Evolutionary conservation across 37 sponge, comb jelly and placozoan species (phyloP).

Genomic region (Dysidea cf. avara): DNA sequence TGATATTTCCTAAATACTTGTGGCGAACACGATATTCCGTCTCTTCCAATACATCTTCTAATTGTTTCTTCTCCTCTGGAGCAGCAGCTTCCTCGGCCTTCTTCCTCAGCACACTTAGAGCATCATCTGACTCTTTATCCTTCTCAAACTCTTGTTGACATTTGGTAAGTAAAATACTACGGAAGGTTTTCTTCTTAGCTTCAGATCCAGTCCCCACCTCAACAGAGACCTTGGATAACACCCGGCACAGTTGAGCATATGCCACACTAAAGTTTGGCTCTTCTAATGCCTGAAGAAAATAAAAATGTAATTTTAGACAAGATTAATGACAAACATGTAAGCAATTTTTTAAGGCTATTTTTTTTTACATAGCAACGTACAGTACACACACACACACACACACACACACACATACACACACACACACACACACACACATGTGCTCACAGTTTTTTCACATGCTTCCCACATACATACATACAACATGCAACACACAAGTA

Average conservation of each 20-base stretch:
- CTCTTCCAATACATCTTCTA: constrained; percentile 30
- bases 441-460: too few relatives aligned
- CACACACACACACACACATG: too few relatives aligned
- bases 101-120: constrained; percentile 19
- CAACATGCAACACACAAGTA: too few relatives aligned
- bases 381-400: too few relatives aligned
- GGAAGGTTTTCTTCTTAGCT: constrained; percentile 42
- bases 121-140: constrained; percentile 76
- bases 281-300: constrained; percentile 72
- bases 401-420: too few relatives aligned
- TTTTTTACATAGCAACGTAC: too few relatives aligned
- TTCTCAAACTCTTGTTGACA: constrained; percentile 91
- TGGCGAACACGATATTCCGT: constrained; percentile 26
- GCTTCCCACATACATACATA: too few relatives aligned
- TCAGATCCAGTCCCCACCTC: constrained; percentile 14
- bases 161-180: constrained; percentile 68
- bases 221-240: constrained; percentile 50
- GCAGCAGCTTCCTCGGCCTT: constrained; percentile 47
- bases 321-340: too few relatives aligned
- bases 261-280: constrained; percentile 83
- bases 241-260: constrained; percentile 73
- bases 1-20: constrained; percentile 81
- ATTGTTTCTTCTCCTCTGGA: constrained; percentile 49
- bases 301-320: too few relatives aligned
- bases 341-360: too few relatives aligned